A percentile compares a stretch with the other conserved stretches of the same genome.
phyloP scores from a whole-genome alignment of 2,113 vertebrate species.

The Solenodon paradoxus region DNA sequence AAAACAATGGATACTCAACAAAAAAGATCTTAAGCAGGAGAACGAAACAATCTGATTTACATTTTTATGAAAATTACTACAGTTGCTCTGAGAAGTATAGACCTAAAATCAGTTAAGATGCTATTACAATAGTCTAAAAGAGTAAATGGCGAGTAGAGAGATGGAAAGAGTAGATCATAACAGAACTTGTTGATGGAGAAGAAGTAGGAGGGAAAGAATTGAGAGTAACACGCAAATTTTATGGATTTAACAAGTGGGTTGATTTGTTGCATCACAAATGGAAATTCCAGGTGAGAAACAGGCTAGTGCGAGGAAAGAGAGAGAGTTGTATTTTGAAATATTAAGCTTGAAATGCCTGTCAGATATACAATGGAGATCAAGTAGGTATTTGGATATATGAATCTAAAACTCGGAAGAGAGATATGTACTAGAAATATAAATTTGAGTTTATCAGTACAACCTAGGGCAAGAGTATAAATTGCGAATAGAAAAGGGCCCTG shows the following conservation, averaged over 20 bases:
- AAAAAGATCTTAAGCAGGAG: background rate
- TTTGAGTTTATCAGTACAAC: background rate
- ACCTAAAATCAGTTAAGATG: background rate
- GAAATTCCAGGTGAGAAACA: background rate
- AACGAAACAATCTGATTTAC: background rate
- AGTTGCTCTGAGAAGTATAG: background rate
- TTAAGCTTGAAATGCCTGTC: constrained; percentile 12
- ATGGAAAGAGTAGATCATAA: background rate
- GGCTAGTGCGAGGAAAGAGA: background rate
- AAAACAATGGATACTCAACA: background rate
- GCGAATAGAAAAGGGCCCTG: background rate
- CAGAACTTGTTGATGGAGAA: background rate
- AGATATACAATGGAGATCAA: background rate
- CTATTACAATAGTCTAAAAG: background rate
- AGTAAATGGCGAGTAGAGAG: background rate
- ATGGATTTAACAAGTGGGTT: background rate
- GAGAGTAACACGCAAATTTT: background rate
- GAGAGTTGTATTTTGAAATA: background rate
- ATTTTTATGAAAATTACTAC: background rate
- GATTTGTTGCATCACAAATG: background rate
- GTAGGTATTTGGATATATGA: background rate
- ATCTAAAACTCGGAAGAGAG: constrained; percentile 4
- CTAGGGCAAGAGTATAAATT: background rate
- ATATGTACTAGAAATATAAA: background rate
- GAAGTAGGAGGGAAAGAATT: background rate